Evolutionary conservation across 2,888 invertebrate species (phyloP), one percentile per base, ranked within the genome.

Genomic region (Phorcus lineatus): DNA sequence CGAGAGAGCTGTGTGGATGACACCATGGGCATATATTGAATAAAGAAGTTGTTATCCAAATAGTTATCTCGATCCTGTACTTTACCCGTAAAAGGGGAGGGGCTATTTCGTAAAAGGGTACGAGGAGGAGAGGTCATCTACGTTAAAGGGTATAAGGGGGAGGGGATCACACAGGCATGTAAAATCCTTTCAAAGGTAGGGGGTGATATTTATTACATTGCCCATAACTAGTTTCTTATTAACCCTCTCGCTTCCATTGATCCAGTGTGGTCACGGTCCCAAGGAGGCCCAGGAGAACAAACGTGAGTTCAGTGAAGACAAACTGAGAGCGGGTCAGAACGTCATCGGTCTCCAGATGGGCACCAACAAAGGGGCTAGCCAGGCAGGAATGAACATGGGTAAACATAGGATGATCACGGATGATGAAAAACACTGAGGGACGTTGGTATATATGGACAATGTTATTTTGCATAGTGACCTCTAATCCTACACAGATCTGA

Each of bases 211-310:
- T 28, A 7, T 54, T 11, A 28, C 36, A 76, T 54, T 22, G 24
- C 9, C 24, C 16, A 55, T 76, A 17, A 74, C 3, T 31, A 2
- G 40, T 31, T 36, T n/a, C 4, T 4, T 36, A 36, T 36, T 36
- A 36, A 36, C 36, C 36, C 36, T 36, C 36, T 36, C 36, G 36
- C 36, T 7, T 36, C 36, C 36, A 2, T 4, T 36, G 4, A 40
- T 70, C 36, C 40, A 70, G 62, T 31, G 54, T 9, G 90, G 89
- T n/a, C 89, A 89, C 77, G 91, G 98, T 77, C 98, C 98, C 55
- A 98, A 98, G 94, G 99, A 99, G 94, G 96, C 99, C 6, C 97
- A 97, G 92, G 97, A 97, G 94, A 98, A 99, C 92, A 96, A 97
- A 57, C 95, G 99, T 85, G 95, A 97, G 91, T 99, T 99, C 94